Conservation (phyloP, 2,797 vertebrate species). For the Phalanger gymnotis region DNA sequence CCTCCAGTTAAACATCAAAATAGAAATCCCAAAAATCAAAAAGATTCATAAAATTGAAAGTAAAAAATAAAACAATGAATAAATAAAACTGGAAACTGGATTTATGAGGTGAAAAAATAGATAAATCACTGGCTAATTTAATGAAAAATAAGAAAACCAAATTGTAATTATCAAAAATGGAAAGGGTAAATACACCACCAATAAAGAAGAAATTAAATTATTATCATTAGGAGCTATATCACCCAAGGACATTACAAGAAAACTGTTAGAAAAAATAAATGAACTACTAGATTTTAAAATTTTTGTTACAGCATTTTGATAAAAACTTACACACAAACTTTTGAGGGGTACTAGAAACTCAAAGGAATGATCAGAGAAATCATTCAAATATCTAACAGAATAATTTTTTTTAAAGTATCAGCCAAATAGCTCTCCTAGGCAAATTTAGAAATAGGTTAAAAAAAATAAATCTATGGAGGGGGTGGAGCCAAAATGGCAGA, state of each 20-base stretch:
- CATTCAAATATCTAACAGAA: slow-evolving; percentile 36
- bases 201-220: not conserved
- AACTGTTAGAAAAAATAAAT: not conserved
- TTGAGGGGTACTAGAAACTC: slow-evolving; percentile 14
- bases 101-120: not conserved
- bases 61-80: too few relatives aligned
- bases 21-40: not conserved
- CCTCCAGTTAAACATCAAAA: not conserved
- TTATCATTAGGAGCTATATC: not conserved
- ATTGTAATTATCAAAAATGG: not conserved
- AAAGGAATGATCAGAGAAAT: slow-evolving; percentile 30
- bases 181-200: not conserved
- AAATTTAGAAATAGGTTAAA: slow-evolving; percentile 16
- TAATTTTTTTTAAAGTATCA: not conserved
- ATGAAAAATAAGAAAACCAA: not conserved
- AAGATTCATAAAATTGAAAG: not conserved
- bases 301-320: slow-evolving; percentile 19
- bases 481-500: too few relatives aligned
- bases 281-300: slow-evolving; percentile 11
- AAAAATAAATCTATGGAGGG: too few relatives aligned
- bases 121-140: not conserved
- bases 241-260: not conserved
- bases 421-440: slow-evolving; percentile 37
- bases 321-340: slow-evolving; percentile 30
- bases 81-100: not conserved